Evolutionary conservation across 1,140 invertebrate species (phyloP), one percentile per base, ranked within the genome.

Genomic region (Bicyclus anynana): DNA sequence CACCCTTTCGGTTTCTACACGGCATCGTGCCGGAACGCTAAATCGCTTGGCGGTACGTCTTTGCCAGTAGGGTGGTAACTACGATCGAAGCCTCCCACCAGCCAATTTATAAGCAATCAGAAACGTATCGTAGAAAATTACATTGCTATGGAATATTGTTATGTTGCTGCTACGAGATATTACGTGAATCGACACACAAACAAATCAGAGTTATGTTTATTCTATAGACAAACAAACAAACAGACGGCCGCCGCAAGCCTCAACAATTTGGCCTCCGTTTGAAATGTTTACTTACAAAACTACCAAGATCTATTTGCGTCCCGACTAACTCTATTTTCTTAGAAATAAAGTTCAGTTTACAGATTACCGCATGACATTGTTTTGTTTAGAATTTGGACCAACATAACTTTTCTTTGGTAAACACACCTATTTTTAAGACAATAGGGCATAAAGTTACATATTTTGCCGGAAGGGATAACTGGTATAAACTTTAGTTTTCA

Each of bases 281-380:
- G 52, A 56, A 66, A 59, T 72, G 67, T 73, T 73, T 70, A 62
- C 67, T 67, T 63, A 63, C 54, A 65, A 59, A 65, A 65, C 67
- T 60, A 65, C 54, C 47, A 65, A 65, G 12, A 42, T 68, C 17
- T 9, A 29, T 20, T 33, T 62, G 20, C 52, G 51, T 10, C 7
- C n/a, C 5, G 18, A 17, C 10, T 21, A 18, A 5, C 37, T 23
- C 33, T 50, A 53, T 20, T n/a, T 0, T n/a, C 27, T 16, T 3
- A 26, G 26, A 5, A 23, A 40, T 62, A 62, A 44, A 58, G 65
- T 21, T 13, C 18, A 53, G 17, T 17, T 16, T 40, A 17, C 13
- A 23, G 0, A 16, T 16, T 9, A 17, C 5, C 37, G 16, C 12
- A 12, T 5, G 16, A 2, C 10, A 6, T 33, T 33, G 29, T 33